Conservation (phyloP, 2,888 invertebrate genomes). For the Caenorhabditis becei region DNA sequence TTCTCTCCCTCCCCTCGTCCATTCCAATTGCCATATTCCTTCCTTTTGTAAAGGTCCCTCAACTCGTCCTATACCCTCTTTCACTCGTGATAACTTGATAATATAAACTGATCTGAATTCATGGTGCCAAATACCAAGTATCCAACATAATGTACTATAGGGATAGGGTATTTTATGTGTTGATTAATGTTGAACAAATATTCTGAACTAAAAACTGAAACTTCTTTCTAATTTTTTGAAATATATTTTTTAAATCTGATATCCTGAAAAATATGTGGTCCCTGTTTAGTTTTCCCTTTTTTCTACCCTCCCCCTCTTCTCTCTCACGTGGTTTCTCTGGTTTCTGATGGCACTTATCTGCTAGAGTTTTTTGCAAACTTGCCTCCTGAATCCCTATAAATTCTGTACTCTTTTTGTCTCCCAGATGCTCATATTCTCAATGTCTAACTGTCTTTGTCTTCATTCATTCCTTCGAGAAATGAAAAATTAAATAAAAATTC, state of each 20-base stretch:
- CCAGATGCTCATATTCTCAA: constrained; percentile 6
- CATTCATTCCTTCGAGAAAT: background rate
- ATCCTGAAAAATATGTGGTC: constrained; percentile 35
- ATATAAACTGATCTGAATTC: constrained; percentile 51
- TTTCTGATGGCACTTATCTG: constrained; percentile 64
- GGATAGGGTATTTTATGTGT: constrained; percentile 9
- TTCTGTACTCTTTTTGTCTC: background rate
- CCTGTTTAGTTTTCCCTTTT: constrained; percentile 4
- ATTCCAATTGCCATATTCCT: constrained; percentile 17
- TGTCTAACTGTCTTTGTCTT: constrained; percentile 1
- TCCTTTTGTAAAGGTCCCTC: constrained; percentile 38
- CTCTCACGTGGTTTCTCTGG: constrained; percentile 61
- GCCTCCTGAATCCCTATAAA: constrained; percentile 20
- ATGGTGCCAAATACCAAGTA: constrained; percentile 52
- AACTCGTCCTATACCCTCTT: background rate
- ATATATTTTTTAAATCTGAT: no score
- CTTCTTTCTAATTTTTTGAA: background rate
- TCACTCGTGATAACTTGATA: constrained; percentile 46
- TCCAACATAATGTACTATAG: constrained; percentile 12
- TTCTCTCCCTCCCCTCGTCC: background rate
- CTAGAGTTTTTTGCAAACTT: constrained; percentile 58
- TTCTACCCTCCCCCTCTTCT: constrained; percentile 10
- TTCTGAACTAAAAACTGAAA: background rate
- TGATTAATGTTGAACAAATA: background rate
- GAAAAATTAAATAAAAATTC: background rate